Evolutionary conservation across 2,888 invertebrate species (phyloP), one percentile per base, ranked within the genome.

Genomic region (Acanthoscelides obtectus): DNA sequence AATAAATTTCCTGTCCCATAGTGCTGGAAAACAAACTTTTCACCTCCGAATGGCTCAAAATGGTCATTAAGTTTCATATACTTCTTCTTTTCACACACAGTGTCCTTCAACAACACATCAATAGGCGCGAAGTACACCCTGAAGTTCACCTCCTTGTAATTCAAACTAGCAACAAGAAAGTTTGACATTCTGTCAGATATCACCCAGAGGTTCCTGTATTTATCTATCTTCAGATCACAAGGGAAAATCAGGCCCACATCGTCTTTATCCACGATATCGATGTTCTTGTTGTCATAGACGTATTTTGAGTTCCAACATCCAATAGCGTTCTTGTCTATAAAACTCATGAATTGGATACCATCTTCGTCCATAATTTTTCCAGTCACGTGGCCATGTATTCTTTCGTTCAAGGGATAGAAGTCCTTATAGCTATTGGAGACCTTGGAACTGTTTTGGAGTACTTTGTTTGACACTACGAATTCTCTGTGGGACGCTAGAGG

Each of bases 151-250:
- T 94, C 94, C 67, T 88, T 90, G 80, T 90, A 94, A 81, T 94
- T 91, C 63, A 95, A 84, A 66, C 88, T 89, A 8, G 86, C 81
- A n/a, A 87, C 72, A 45, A 94, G 85, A 80, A 94, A 94, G 17
- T 92, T 90, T 0, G 94, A 92, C 94, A 95, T 94, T 65, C 91
- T 88, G 83, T 95, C 94, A 0, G 94, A 94, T 1, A 95, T 88
- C 0, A 94, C 92, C 95, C 95, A 95, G 2, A 93, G 87, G 75
- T 93, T 92, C 74, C 89, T 87, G 72, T 89, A 88, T 68, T 88
- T 87, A 83, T 93, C 91, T 74, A 94, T 73, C 86, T 94, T 94
- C 1, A 95, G 88, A 80, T 95, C 95, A 77, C 91, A 88, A 0
- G 94, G 95, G 82, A 94, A 95, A 22, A 94, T 90, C 25, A 95